Evolutionary conservation across 2,113 vertebrate species (phyloP).

Genomic region (Microcebus griseorufus): DNA sequence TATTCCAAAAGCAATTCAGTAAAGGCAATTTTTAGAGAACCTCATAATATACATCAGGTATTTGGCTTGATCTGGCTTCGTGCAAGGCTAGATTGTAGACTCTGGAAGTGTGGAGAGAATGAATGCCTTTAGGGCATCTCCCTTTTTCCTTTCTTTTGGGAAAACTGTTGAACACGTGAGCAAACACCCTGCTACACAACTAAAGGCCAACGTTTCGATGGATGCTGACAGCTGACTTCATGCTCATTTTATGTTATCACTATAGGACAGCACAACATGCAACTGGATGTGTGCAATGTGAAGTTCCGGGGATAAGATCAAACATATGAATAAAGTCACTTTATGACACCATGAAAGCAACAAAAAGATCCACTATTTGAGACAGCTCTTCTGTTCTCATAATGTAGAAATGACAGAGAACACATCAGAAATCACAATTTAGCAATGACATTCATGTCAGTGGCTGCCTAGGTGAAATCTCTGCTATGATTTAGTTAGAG

Average conservation of each 20-base stretch:
- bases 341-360: not conserved
- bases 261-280: accelerated
- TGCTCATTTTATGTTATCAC: not conserved
- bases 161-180: not conserved
- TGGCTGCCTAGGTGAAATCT: not conserved
- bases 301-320: not conserved
- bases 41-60: not conserved
- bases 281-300: not conserved
- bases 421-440: not conserved
- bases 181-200: not conserved
- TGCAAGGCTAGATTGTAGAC: too few relatives aligned
- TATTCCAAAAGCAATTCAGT: not conserved
- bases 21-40: not conserved
- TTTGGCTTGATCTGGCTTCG: not conserved
- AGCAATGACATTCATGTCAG: not conserved
- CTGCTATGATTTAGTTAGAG: not conserved
- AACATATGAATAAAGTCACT: not conserved
- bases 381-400: not conserved
- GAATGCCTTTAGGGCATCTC: not conserved
- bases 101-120: not conserved
- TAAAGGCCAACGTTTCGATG: not conserved
- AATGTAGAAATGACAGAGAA: not conserved
- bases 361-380: accelerated
- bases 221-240: not conserved
- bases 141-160: not conserved